Conservation (phyloP, 2,888 invertebrate species). For the Platycheirus albimanus region DNA sequence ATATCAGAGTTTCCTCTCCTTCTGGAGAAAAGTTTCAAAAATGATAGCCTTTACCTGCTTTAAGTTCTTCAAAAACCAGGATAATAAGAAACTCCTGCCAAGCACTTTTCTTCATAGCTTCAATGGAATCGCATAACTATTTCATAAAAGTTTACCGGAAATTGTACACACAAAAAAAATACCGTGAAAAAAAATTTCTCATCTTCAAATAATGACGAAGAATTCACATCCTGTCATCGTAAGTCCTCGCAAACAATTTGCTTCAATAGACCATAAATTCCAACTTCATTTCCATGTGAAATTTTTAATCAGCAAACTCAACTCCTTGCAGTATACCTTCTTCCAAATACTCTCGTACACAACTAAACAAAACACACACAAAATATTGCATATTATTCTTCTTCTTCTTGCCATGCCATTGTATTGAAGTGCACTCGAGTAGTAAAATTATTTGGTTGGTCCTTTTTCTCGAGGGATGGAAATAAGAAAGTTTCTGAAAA, state of each 20-base stretch:
- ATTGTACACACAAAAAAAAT: too few relatives aligned
- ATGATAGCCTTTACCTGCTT: too few relatives aligned
- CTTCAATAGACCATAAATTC: conserved; percentile 24
- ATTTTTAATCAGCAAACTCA: neutral
- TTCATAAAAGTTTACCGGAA: too few relatives aligned
- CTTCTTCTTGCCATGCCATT: too few relatives aligned
- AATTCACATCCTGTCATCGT: neutral
- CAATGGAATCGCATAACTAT: too few relatives aligned
- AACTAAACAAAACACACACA: neutral
- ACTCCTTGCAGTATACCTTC: too few relatives aligned
- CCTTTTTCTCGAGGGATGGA: neutral
- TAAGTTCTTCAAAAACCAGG: too few relatives aligned
- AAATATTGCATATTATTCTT: neutral
- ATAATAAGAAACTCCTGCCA: too few relatives aligned
- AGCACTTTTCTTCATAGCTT: too few relatives aligned
- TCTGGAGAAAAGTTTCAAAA: too few relatives aligned
- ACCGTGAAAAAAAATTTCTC: neutral
- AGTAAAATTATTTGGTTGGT: neutral
- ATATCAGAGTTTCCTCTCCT: too few relatives aligned
- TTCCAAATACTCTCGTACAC: neutral
- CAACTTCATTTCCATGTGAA: conserved; percentile 9
- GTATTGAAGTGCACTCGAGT: neutral
- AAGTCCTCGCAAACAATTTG: neutral
- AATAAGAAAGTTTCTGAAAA: neutral
- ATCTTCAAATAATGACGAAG: neutral